phyloP scores from a whole-genome alignment of 2,113 vertebrate species.

The Acrocephalus arundinaceus region DNA sequence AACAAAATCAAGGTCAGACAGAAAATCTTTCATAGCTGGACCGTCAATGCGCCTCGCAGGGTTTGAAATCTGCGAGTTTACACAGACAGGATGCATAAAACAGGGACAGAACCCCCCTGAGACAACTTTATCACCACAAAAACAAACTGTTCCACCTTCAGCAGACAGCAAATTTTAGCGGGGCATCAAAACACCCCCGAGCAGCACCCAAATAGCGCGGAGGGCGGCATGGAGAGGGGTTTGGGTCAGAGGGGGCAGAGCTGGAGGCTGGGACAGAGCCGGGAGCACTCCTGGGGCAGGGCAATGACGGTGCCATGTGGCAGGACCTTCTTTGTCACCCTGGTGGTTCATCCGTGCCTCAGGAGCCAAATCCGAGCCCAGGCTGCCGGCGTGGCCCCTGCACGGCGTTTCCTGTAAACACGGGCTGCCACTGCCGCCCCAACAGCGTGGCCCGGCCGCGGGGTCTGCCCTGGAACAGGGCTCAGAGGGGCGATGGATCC shows the following conservation, averaged over 20 bases:
- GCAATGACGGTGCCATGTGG: no score
- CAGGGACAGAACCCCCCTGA: background rate
- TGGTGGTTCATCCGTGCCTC: background rate
- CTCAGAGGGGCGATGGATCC: background rate
- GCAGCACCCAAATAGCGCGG: background rate
- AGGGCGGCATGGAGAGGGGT: background rate
- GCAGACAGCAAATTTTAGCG: background rate
- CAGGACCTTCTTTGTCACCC: no score
- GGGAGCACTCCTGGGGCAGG: background rate
- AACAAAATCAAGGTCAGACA: slow-evolving; percentile 62
- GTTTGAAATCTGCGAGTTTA: slow-evolving; percentile 1
- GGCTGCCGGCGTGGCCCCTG: background rate
- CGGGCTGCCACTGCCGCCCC: background rate
- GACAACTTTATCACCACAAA: background rate
- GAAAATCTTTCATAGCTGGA: slow-evolving; percentile 43
- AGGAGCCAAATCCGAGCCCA: background rate
- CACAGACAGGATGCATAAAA: slow-evolving; percentile 10
- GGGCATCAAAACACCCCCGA: background rate
- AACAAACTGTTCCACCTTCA: background rate
- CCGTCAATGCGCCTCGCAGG: background rate
- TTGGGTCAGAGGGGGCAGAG: background rate
- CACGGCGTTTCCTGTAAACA: slow-evolving; percentile 67
- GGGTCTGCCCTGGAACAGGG: background rate
- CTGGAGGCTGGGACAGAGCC: background rate
- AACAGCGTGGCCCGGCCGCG: background rate